These are phyloP conservation scores for Brachionus koreanus DNA, from an alignment of 1,140 invertebrate genomes.

Conservation along the genomic window DNA sequence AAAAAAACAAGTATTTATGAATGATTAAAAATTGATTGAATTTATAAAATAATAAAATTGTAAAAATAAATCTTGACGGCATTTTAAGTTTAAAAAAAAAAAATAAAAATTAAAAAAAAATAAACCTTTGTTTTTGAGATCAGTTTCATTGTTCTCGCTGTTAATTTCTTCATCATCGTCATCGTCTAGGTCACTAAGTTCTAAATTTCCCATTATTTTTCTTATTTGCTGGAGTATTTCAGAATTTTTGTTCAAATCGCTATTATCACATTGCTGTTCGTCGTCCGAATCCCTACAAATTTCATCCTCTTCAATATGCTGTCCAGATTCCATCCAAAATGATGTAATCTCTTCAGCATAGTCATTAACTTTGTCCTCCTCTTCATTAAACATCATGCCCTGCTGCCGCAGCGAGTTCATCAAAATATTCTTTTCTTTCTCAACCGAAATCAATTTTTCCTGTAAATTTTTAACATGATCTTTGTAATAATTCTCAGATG, in stretches of 20 bases:
- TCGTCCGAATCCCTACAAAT: not conserved
- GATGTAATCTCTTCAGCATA: not conserved
- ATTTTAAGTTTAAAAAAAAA: no score
- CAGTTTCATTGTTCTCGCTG: not conserved
- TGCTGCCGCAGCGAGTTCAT: constrained; percentile 5
- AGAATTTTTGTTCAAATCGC: constrained; percentile 25
- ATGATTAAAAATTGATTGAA: no score
- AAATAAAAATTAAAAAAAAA: no score
- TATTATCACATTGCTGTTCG: not conserved
- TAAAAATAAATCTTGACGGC: no score
- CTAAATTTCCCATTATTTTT: constrained; percentile 44
- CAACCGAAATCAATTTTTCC: not conserved
- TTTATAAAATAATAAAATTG: no score
- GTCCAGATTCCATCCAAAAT: constrained; percentile 2
- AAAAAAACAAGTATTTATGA: no score
- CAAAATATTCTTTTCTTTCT: constrained; percentile 30
- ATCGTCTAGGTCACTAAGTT: constrained; percentile 29
- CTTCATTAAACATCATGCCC: not conserved
- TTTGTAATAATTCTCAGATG: constrained; percentile 23
- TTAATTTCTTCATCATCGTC: not conserved
- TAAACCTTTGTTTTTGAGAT: not conserved
- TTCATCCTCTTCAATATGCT: constrained; percentile 18
- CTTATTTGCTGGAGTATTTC: constrained; percentile 30
- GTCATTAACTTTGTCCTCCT: not conserved
- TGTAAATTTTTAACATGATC: constrained; percentile 29